These are phyloP conservation scores for Magallana nippona DNA, from an alignment of 2,888 invertebrate species.

Conservation along the genomic window DNA sequence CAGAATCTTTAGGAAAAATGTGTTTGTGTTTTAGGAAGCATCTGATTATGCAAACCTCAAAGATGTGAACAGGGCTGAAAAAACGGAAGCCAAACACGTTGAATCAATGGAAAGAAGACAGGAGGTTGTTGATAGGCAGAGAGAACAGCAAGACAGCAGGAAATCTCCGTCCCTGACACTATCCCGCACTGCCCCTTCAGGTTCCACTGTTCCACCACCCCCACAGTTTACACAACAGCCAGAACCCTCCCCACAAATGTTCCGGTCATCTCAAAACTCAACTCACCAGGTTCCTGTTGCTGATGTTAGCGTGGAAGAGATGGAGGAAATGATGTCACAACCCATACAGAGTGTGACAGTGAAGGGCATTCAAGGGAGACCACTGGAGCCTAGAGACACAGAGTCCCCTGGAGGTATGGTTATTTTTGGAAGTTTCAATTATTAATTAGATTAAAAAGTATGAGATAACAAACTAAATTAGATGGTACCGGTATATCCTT, in stretches of 20 bases:
- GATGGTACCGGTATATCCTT: too few species aligned
- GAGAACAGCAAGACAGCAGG: not conserved
- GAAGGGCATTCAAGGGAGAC: conserved; percentile 31
- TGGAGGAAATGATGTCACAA: conserved; percentile 52
- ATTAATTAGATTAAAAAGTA: not conserved
- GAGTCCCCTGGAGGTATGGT: conserved; percentile 44
- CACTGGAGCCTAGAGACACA: conserved; percentile 18
- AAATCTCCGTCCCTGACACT: not conserved
- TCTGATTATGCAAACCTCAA: conserved; percentile 12
- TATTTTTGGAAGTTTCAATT: too few species aligned
- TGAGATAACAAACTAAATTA: too few species aligned
- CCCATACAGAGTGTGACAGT: conserved; percentile 63
- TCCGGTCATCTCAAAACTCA: conserved; percentile 37
- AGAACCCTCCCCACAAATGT: conserved; percentile 4
- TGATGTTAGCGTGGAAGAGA: conserved; percentile 55
- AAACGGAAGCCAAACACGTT: not conserved
- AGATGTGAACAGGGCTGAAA: not conserved
- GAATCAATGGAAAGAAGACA: not conserved
- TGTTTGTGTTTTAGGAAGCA: not conserved
- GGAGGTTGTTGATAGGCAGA: not conserved
- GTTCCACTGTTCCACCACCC: not conserved
- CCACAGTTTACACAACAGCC: not conserved
- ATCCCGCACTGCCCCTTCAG: not conserved
- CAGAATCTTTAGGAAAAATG: too few species aligned
- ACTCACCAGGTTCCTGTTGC: conserved; percentile 29